Evolutionary conservation across 53 echinoderm and acorn worm species (phyloP), one percentile per base, ranked within the genome.

Genomic region (Patiria pectinifera): DNA sequence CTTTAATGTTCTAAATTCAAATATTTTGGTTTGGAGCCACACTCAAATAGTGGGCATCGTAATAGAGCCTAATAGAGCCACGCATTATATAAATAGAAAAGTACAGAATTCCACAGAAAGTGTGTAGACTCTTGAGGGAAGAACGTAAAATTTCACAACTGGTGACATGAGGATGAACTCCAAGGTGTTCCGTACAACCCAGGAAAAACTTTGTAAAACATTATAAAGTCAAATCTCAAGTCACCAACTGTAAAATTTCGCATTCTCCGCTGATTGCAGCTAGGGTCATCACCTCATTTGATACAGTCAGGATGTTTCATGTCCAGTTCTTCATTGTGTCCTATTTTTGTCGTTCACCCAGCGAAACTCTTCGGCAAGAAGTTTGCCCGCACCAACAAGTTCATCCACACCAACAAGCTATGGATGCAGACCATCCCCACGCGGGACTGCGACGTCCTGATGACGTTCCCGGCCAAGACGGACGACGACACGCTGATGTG

Each of bases 311-410:
- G 66, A 66, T 66, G 66, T 0, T 66, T 66, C 66, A 13, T 6
- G 4, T 66, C 66, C 66, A 66, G 2, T 66, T 66, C 66, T 66
- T 66, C 19, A 3, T 14, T 18, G 2, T 15, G 66, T 66, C 19
- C 10, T 66, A 3, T 66, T 18, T 18, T 18, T 18, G 3, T 66
- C 2, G 15, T 66, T 66, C 10, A 7, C 66, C 66, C 83, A 98
- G 98, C 98, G 61, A 96, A 96, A 87, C 80, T 94, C 63, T 96
- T 96, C 85, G 96, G 98, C 18, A 95, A 98, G 90, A 95, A 93
- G 86, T 95, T 98, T 94, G 96, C 96, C 45, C 95, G 94, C 85
- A 96, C 98, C 78, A 96, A 94, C 85, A 96, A 97, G 89, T 98
- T 94, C 91, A 95, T 96, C 74, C 95, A 95, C 85, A 93, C 96